Conservation (phyloP, 2,888 invertebrate species). For the Pandemis cinnamomeana region DNA sequence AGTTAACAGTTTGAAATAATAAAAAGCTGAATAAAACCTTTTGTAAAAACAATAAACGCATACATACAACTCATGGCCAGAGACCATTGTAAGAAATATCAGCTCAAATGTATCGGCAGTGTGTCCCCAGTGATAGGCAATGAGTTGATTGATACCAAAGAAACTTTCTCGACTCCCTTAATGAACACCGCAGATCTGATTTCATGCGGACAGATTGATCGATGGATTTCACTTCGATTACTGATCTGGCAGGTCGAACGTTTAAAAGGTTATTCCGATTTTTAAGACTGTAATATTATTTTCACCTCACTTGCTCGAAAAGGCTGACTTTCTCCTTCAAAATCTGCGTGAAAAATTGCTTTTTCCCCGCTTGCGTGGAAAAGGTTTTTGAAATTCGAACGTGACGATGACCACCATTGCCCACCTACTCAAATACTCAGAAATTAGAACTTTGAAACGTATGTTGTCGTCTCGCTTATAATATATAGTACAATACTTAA, state of each 20-base stretch:
- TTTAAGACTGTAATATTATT: not conserved
- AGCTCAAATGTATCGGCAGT: not conserved
- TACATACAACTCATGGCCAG: too few relatives aligned
- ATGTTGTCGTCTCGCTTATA: too few relatives aligned
- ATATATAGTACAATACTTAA: too few relatives aligned
- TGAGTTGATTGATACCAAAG: conserved; percentile 16
- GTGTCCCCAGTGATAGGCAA: conserved; percentile 13
- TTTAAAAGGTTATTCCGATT: not conserved
- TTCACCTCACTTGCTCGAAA: too few relatives aligned
- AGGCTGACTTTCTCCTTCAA: too few relatives aligned
- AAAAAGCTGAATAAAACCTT: not conserved
- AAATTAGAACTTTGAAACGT: too few relatives aligned
- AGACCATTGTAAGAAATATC: not conserved
- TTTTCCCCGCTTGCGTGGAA: too few relatives aligned
- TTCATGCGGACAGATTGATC: conserved; percentile 27
- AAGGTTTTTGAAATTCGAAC: too few relatives aligned
- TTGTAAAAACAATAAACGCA: not conserved
- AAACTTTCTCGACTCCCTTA: conserved; percentile 24
- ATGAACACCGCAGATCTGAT: conserved; percentile 25
- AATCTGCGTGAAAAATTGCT: too few relatives aligned
- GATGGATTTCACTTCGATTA: conserved; percentile 21
- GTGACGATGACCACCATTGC: too few relatives aligned
- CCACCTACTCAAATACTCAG: too few relatives aligned
- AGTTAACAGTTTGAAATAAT: too few relatives aligned
- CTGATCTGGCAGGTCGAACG: not conserved